phyloP scores from a whole-genome alignment of 2,113 vertebrate genomes.

The Anguilla japonica region DNA sequence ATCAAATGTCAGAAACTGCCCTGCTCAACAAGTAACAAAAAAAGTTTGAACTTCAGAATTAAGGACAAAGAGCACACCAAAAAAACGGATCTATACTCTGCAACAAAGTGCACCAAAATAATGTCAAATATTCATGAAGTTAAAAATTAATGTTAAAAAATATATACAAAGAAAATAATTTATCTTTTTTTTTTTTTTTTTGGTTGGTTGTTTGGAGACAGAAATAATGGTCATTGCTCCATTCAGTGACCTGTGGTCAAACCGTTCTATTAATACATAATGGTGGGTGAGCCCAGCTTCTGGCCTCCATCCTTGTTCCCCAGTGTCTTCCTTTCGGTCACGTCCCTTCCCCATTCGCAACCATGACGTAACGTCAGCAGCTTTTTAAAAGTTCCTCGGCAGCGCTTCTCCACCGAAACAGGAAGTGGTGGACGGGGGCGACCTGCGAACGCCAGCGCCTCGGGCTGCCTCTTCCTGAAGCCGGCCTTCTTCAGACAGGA shows the following conservation, averaged over 20 bases:
- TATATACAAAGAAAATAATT: neutral
- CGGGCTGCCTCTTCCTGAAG: neutral
- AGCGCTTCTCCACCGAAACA: slow-evolving; percentile 35
- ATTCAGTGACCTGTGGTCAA: slow-evolving; percentile 6
- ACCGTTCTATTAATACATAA: slow-evolving; percentile 54
- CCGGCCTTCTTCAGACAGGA: neutral
- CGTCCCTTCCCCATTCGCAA: slow-evolving; percentile 25
- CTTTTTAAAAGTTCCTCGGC: slow-evolving; percentile 31
- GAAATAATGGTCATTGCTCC: neutral
- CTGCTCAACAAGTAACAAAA: neutral
- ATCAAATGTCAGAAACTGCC: neutral
- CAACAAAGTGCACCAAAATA: too few relatives aligned
- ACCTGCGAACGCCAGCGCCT: neutral
- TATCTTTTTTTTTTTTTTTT: neutral
- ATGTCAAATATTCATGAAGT: too few relatives aligned
- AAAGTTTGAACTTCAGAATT: neutral
- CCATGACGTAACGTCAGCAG: slow-evolving; percentile 50
- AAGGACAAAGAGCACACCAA: neutral
- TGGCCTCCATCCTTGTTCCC: slow-evolving; percentile 37
- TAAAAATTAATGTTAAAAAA: too few relatives aligned
- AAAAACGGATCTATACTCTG: too few relatives aligned
- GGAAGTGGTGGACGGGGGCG: slow-evolving; percentile 51
- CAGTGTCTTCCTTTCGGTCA: slow-evolving; percentile 6
- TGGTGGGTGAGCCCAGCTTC: slow-evolving; percentile 51
- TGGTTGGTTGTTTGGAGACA: neutral